phyloP scores from a whole-genome alignment of 2,797 vertebrate genomes.

The Neosilurus mollespiculum region DNA sequence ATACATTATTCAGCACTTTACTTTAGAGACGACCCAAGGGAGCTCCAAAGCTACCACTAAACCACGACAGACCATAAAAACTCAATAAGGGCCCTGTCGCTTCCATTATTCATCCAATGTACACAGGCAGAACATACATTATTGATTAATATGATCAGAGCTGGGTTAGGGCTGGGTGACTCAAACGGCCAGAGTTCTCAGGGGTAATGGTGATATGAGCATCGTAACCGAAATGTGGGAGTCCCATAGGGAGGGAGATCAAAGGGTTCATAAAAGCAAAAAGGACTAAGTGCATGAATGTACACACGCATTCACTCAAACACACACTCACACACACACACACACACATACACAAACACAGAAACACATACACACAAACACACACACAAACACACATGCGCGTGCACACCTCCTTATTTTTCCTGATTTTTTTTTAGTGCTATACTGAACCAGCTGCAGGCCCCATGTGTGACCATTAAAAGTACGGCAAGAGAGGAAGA shows the following conservation, averaged over 20 bases:
- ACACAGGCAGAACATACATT: slow-evolving; percentile 23
- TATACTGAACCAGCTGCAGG: neutral
- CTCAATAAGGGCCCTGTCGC: slow-evolving; percentile 10
- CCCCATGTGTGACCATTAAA: neutral
- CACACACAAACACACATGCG: neutral
- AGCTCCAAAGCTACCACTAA: slow-evolving; percentile 11
- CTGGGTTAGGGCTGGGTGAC: neutral
- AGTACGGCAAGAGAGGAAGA: neutral
- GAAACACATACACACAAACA: slow-evolving; percentile 6
- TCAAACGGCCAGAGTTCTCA: neutral
- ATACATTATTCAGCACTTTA: slow-evolving; percentile 36
- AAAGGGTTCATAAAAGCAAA: neutral
- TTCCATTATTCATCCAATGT: slow-evolving; percentile 32
- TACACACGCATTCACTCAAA: neutral
- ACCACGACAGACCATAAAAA: slow-evolving; percentile 8
- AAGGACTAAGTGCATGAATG: neutral
- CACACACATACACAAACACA: neutral
- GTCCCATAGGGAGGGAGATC: slow-evolving; percentile 15
- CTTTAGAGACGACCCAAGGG: neutral
- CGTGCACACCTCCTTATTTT: too few species aligned
- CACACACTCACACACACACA: slow-evolving; percentile 10
- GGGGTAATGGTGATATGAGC: neutral
- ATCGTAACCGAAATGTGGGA: neutral
- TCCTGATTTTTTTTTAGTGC: slow-evolving; percentile 7
- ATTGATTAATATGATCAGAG: slow-evolving; percentile 31